Evolutionary conservation across 2,113 vertebrate genomes (phyloP).

Genomic region (Poeciliopsis turrubarensis): DNA sequence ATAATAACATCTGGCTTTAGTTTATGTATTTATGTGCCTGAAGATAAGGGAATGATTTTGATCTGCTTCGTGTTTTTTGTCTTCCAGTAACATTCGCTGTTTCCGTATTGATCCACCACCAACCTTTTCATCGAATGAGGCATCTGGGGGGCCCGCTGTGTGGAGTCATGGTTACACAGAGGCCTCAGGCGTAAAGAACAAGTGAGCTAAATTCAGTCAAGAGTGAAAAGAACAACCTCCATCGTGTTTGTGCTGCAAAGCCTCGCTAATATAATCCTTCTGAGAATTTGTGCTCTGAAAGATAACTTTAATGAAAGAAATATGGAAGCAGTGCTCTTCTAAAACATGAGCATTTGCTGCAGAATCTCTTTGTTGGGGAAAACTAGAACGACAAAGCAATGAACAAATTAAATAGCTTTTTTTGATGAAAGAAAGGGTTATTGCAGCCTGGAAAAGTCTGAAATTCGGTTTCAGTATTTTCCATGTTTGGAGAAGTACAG

Average conservation of each 20-base stretch:
- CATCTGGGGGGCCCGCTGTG: conserved; percentile 89
- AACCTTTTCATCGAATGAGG: conserved; percentile 84
- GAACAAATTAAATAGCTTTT: background rate
- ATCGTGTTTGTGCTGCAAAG: conserved; percentile 11
- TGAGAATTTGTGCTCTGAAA: conserved; percentile 13
- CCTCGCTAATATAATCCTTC: conserved; percentile 29
- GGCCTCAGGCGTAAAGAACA: conserved; percentile 95
- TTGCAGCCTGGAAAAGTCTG: no score
- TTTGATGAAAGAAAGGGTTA: background rate
- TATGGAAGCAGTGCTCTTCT: conserved; percentile 3
- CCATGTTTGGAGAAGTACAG: no score
- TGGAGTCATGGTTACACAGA: conserved; percentile 98
- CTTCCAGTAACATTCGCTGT: conserved; percentile 94
- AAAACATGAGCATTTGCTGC: conserved; percentile 24
- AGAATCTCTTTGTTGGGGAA: background rate
- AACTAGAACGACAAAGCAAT: background rate
- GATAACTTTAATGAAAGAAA: conserved; percentile 33
- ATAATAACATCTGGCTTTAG: background rate
- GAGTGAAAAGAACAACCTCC: conserved; percentile 19
- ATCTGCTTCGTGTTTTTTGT: conserved; percentile 23
- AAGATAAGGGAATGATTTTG: background rate
- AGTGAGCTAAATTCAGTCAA: conserved; percentile 80
- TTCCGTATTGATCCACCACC: conserved; percentile 94
- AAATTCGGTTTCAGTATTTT: no score
- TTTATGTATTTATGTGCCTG: background rate